Percentiles rank a stretch among this genome's conserved stretches.
Conservation (phyloP, 2,888 invertebrate genomes). For the Aspidapion aeneum region DNA sequence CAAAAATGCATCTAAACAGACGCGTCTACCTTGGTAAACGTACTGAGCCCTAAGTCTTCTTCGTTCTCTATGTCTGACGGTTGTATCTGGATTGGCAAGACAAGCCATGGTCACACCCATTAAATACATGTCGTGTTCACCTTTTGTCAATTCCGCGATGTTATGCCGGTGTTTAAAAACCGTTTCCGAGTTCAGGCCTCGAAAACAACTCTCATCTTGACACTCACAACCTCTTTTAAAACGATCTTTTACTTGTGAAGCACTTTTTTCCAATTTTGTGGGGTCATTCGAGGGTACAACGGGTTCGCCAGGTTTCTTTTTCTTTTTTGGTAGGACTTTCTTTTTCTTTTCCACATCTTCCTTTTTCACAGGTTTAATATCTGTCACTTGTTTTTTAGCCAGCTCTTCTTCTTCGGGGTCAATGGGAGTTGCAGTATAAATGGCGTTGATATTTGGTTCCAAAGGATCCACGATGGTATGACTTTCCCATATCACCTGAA, state of each 20-base stretch:
- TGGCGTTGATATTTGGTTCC: constrained; percentile 39
- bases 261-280: constrained; percentile 68
- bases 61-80: constrained; percentile 67
- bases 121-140: constrained; percentile 80
- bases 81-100: constrained; percentile 69
- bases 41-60: constrained; percentile 71
- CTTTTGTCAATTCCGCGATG: constrained; percentile 75
- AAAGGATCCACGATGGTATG: constrained; percentile 59
- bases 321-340: constrained; percentile 48
- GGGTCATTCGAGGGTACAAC: constrained; percentile 49
- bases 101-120: constrained; percentile 85
- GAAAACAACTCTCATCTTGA: constrained; percentile 71
- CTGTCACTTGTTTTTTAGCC: constrained; percentile 5
- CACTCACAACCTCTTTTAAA: constrained; percentile 73
- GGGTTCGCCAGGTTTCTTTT: constrained; percentile 50
- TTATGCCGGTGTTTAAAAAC: constrained; percentile 74
- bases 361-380: background rate
- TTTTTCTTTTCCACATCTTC: constrained; percentile 24
- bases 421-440: constrained; percentile 36
- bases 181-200: constrained; percentile 69
- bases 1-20: constrained; percentile 74
- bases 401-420: constrained; percentile 29
- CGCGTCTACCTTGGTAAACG: constrained; percentile 73
- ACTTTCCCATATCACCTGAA: constrained; percentile 64
- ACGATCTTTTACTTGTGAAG: constrained; percentile 63